These are phyloP conservation scores for Branchinecta lindahli DNA, from an alignment of 1,140 invertebrate genomes.

Conservation along the genomic window DNA sequence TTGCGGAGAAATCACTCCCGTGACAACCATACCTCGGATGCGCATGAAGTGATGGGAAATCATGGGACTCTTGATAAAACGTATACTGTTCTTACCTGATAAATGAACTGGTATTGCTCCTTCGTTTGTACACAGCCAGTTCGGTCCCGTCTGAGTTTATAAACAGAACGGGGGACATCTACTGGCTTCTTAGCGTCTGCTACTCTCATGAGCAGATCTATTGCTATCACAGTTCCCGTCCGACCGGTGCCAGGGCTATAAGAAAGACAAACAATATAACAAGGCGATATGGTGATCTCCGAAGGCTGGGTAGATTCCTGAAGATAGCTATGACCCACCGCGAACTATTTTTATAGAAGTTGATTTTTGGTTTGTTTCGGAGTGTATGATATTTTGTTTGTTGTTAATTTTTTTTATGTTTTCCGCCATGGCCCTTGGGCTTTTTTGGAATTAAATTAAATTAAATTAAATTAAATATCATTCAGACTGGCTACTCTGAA, in stretches of 20 bases:
- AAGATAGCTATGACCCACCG: no score
- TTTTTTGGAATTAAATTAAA: conserved; percentile 10
- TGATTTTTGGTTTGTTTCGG: no score
- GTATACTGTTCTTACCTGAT: conserved; percentile 35
- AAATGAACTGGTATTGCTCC: conserved; percentile 51
- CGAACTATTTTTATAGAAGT: no score
- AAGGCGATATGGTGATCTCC: neutral
- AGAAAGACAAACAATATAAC: conserved; percentile 11
- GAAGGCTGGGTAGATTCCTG: neutral
- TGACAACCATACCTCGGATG: no score
- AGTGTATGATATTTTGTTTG: no score
- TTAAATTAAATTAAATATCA: conserved; percentile 10
- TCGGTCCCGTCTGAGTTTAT: conserved; percentile 60
- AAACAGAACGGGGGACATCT: conserved; percentile 69
- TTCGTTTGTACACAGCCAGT: conserved; percentile 72
- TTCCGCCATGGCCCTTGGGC: no score
- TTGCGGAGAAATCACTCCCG: no score
- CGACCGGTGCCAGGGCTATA: conserved; percentile 67
- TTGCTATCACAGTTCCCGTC: conserved; percentile 69
- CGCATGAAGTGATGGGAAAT: no score
- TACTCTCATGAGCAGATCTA: conserved; percentile 61
- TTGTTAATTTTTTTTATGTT: no score
- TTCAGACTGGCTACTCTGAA: conserved; percentile 1
- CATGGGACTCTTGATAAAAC: no score
- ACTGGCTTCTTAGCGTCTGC: conserved; percentile 31